These are phyloP conservation scores for Eurytoma adleriae DNA, from an alignment of 2,888 invertebrate species.

Conservation along the genomic window DNA sequence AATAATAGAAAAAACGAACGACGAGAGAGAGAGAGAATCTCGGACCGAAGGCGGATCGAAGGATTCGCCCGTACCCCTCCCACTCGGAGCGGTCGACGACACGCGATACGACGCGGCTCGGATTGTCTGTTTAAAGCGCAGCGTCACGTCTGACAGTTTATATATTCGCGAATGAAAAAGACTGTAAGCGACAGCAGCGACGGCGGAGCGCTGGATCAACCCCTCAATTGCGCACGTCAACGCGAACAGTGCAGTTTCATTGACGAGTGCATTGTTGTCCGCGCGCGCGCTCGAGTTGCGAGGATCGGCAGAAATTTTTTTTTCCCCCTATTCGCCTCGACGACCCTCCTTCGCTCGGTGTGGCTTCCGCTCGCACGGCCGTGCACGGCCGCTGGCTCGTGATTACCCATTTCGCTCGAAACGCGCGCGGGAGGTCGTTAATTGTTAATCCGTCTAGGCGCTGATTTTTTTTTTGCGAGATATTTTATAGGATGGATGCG, in stretches of 20 bases:
- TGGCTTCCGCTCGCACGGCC: not conserved
- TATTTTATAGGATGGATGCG: too few relatives aligned
- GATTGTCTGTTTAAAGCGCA: slow-evolving; percentile 55
- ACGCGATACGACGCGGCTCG: slow-evolving; percentile 33
- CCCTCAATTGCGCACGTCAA: slow-evolving; percentile 57
- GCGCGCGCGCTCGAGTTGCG: slow-evolving; percentile 22
- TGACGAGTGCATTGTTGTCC: slow-evolving; percentile 53
- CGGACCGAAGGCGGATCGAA: slow-evolving; percentile 29
- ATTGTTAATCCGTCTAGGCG: not conserved
- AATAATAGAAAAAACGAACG: slow-evolving; percentile 36
- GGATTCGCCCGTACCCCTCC: slow-evolving; percentile 19
- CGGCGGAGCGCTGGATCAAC: slow-evolving; percentile 40
- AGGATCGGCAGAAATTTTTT: slow-evolving; percentile 45
- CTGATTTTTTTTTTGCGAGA: too few relatives aligned
- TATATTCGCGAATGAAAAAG: slow-evolving; percentile 53
- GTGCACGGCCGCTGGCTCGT: not conserved
- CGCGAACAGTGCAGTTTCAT: slow-evolving; percentile 54
- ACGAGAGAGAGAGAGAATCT: slow-evolving; percentile 19
- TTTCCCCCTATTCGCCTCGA: slow-evolving; percentile 9
- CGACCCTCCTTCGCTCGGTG: not conserved
- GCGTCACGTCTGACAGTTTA: slow-evolving; percentile 56
- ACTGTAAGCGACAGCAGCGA: slow-evolving; percentile 51
- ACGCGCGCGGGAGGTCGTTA: not conserved
- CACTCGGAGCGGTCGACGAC: slow-evolving; percentile 2
- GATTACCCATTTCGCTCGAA: slow-evolving; percentile 34